Evolutionary conservation across 2,797 vertebrate genomes (phyloP).

Genomic region (Onychomys leucogaster): DNA sequence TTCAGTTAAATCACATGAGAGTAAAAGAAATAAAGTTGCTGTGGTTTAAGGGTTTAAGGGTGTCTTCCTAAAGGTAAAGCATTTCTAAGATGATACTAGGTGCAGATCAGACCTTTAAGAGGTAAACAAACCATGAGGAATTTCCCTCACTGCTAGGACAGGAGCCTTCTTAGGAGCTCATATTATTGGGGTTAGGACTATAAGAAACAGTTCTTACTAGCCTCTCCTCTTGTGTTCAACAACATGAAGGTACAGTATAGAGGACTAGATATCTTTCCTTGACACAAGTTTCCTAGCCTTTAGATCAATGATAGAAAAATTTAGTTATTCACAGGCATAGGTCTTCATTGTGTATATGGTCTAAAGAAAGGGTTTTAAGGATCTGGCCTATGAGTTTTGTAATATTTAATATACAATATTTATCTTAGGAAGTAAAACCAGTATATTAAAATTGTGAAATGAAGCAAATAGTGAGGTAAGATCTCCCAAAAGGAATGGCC

Average conservation of each 20-base stretch:
- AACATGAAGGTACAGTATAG: neutral
- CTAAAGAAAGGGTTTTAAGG: neutral
- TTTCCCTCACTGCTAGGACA: neutral
- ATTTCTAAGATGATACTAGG: too few relatives aligned
- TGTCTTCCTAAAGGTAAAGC: too few relatives aligned
- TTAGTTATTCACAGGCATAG: neutral
- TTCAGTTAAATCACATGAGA: neutral
- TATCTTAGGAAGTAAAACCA: neutral
- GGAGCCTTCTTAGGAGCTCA: too few relatives aligned
- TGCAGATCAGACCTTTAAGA: neutral
- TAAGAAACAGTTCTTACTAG: neutral
- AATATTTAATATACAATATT: neutral
- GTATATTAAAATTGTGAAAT: neutral
- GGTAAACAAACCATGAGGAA: neutral
- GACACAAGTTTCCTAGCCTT: neutral
- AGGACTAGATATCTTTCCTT: neutral
- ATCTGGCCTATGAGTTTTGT: neutral
- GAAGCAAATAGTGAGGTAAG: neutral
- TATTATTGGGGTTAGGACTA: neutral
- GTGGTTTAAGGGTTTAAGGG: neutral
- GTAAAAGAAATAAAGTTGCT: neutral
- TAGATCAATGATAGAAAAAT: neutral
- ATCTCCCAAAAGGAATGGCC: neutral
- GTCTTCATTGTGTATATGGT: neutral
- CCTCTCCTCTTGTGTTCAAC: neutral